These are phyloP conservation scores for Spinus pinus DNA, from an alignment of 2,797 vertebrate genomes.

Conservation along the genomic window DNA sequence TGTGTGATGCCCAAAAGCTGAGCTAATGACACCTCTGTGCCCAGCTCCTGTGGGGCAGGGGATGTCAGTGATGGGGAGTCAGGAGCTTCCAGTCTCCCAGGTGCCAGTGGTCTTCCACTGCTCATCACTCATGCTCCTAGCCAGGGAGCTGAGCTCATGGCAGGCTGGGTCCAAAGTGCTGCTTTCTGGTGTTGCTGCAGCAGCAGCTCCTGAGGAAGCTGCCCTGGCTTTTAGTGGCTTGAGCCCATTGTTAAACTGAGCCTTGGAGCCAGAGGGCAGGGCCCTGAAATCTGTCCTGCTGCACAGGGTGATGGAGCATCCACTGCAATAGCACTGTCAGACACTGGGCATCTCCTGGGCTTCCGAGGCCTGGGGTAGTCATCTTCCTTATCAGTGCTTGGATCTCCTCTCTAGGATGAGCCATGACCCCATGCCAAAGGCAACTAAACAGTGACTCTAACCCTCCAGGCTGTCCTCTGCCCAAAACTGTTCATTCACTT, in stretches of 20 bases:
- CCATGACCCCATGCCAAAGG: not conserved
- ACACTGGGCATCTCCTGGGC: not conserved
- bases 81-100: not conserved
- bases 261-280: not conserved
- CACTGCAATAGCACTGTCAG: not conserved
- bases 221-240: not conserved
- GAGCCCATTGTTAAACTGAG: not conserved
- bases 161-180: not conserved
- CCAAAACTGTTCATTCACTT: not conserved
- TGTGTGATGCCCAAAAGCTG: not conserved
- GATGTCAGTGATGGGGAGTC: not conserved
- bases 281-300: not conserved
- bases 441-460: not conserved
- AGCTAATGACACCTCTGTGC: not conserved
- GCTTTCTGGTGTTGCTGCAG: not conserved
- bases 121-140: rapidly evolving
- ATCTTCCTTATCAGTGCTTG: not conserved
- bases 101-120: not conserved
- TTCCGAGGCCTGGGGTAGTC: not conserved
- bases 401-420: not conserved
- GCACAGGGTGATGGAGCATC: not conserved
- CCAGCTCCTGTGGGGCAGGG: not conserved
- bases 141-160: not conserved
- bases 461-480: not conserved
- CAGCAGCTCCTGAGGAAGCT: not conserved